phyloP scores from a whole-genome alignment of 2,113 vertebrate genomes.

The Telmatochromis bifrenatus region DNA sequence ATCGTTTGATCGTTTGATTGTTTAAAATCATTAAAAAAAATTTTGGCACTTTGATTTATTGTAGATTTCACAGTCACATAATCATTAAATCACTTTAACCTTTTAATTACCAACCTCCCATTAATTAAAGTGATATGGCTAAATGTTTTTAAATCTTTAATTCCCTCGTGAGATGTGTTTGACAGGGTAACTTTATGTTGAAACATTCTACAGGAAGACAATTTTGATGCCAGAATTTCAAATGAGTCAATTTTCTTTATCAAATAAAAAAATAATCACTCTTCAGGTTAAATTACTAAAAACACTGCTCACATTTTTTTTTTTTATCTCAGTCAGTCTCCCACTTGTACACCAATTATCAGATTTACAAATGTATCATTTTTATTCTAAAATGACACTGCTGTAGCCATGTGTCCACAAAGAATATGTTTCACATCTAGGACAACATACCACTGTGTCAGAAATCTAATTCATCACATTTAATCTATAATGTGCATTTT shows the following conservation, averaged over 20 bases:
- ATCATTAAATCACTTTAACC: neutral
- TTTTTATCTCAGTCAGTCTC: neutral
- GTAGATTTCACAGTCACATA: neutral
- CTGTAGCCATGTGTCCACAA: neutral
- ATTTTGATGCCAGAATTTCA: neutral
- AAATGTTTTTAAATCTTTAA: neutral
- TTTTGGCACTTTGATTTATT: neutral
- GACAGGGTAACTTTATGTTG: neutral
- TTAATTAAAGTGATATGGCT: neutral
- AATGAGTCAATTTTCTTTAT: neutral
- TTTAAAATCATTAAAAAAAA: neutral
- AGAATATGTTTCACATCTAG: neutral
- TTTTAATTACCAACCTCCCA: neutral
- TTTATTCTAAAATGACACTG: neutral
- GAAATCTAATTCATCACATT: constrained; percentile 4
- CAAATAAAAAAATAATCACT: neutral
- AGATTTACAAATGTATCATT: neutral
- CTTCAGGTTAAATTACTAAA: neutral
- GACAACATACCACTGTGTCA: neutral
- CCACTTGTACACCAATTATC: neutral
- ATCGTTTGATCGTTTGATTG: neutral
- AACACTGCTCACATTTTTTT: neutral
- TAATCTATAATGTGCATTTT: neutral
- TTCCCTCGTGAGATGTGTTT: neutral
- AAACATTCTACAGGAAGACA: neutral